Evolutionary conservation across 2,888 invertebrate species (phyloP).

Genomic region (Sarcophaga caerulescens): DNA sequence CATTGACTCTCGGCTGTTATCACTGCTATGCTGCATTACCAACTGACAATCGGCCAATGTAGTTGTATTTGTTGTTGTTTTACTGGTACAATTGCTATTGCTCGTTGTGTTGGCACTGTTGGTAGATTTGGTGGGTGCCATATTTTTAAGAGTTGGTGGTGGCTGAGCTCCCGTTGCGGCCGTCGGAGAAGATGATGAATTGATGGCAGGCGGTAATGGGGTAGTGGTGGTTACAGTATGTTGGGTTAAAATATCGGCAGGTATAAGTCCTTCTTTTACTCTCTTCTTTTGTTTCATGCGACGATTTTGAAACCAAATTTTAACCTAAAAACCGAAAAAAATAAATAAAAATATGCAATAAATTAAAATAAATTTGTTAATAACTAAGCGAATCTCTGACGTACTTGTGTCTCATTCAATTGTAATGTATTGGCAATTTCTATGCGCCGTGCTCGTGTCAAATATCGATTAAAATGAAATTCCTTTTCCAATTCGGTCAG

Average conservation of each 20-base stretch:
- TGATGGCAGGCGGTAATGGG: conserved; percentile 64
- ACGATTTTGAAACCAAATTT: conserved; percentile 99
- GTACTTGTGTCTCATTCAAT: conserved; percentile 95
- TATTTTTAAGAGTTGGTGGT: conserved; percentile 11
- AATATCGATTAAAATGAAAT: conserved; percentile 99
- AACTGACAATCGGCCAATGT: conserved; percentile 67
- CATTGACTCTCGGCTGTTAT: conserved; percentile 88
- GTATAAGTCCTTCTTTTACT: conserved; percentile 94
- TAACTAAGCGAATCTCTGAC: background rate
- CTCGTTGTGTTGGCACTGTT: conserved; percentile 15
- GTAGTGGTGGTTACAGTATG: conserved; percentile 79
- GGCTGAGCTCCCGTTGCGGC: conserved; percentile 43
- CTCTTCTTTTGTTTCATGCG: conserved; percentile 99
- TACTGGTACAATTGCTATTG: conserved; percentile 35
- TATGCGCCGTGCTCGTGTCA: conserved; percentile 97
- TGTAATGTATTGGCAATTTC: conserved; percentile 98
- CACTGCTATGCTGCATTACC: conserved; percentile 83
- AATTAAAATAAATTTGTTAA: background rate
- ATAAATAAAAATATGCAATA: background rate
- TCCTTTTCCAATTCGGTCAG: conserved; percentile 99
- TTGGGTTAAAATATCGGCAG: conserved; percentile 83
- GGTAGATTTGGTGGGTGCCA: conserved; percentile 34
- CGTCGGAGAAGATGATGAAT: conserved; percentile 64
- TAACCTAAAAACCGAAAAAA: conserved; percentile 82
- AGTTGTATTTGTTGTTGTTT: conserved; percentile 32